Evolutionary conservation across 37 sponge, comb jelly and placozoan genomes (phyloP), one percentile per base, ranked within the genome.

Genomic region (Oscarella lobularis): DNA sequence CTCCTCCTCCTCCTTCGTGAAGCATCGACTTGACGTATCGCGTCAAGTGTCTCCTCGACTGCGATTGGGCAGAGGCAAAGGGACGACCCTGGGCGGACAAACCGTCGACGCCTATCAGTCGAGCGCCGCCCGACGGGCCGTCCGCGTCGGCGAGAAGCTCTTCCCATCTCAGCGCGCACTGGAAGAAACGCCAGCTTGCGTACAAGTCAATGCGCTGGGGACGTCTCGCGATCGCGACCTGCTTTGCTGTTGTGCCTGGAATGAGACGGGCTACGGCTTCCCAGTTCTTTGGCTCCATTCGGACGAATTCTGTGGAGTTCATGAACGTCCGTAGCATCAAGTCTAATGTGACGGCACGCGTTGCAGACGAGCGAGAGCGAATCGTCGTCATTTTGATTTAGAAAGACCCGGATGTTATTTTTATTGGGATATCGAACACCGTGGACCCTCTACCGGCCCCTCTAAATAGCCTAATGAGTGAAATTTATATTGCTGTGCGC

Each of bases 121-220:
- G 41, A 31, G 2, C n/a, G 20, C 0, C 72, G 34, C 69, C 5
- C 68, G 33, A 1, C 33, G 3, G 30, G 32, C 31, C 78, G 35
- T 9, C 38, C 70, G 29, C 66, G 40, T 34, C 40, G 35, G 20
- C 9, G 1, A 60, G 66, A 40, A 89, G 76, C 72, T 89, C 90
- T 38, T 89, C 79, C 90, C 90, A 89, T 27, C 90, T 75, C 31
- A 69, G 80, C 9, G 41, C 67, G 73, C 89, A 89, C 89, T 89
- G 70, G 6, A 74, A 0, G 31, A 48, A 9, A 48, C 9, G 20
- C 9, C 9, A 48, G 20, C 60, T 9, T 27, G 20, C 20, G 9
- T 20, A 48, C 9, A 48, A 48, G 20, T 48, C 20, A 9, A 48
- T 27, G 9, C 60, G 20, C 20, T 48, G 60, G 20, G 60, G n/a